Base-by-base conservation (phyloP, 2,797 vertebrate genomes). In the Clamator glandarius region DNA sequence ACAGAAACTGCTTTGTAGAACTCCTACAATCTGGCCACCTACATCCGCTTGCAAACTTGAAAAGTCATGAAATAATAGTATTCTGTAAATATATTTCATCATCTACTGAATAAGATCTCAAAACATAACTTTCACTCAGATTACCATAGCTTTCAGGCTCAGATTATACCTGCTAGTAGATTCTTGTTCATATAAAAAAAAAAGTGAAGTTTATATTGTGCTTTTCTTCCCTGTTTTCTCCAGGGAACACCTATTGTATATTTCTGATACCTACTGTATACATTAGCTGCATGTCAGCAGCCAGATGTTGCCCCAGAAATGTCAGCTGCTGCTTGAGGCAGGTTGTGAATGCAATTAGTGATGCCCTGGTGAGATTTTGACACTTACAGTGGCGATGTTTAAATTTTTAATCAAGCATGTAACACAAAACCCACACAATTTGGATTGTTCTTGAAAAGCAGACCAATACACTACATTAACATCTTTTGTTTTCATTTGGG, bases 231-330 rank as follows among this genome's bases (percentile, higher is more conserved):
- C 17, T 44, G 12, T 69, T 84, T 69, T 62, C 31, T 28, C 42
- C 51, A 62, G 50, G 77, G 46, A 81, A 51, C 8, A 33, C 5
- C 42, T 68, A 48, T 26, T 41, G 29, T 68, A n/a, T 57, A 57
- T 72, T 83, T 80, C 44, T 70, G 15, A 17, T 55, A 8, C 14
- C 50, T 73, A 17, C n/a, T 76, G n/a, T 66, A 67, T 46, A 51
- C 15, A 73, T 23, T 70, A 86, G 59, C 44, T 94, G 54, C 1
- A 0, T 64, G 84, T 78, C 31, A 18, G 16, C 70, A 93, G 62
- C 69, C 83, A 81, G 62, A 82, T 94, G 50, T 85, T 92, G 82
- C 33, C 74, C 42, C 63, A 91, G 41, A 93, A 93, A 95, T 75
- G 74, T 86, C 90, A 96, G 64, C 61, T 94, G 44, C 59, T 81